Percentiles rank a stretch among this genome's conserved stretches.
Evolutionary conservation across 2,888 invertebrate species (phyloP).

Genomic region (Agrochola macilenta): DNA sequence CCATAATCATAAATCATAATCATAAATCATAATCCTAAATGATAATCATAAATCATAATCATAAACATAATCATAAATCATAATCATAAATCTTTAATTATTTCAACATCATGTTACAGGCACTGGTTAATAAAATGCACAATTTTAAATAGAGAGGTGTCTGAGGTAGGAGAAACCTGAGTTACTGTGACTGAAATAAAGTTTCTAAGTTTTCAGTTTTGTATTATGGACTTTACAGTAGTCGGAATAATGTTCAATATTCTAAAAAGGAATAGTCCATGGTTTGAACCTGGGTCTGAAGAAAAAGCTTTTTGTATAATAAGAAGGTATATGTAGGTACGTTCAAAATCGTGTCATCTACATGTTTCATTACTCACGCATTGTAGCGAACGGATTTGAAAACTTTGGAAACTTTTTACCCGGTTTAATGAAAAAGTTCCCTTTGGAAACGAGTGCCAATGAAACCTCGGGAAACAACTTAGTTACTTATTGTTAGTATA

Average conservation of each 20-base stretch:
- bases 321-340: not conserved
- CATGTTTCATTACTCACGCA: not conserved
- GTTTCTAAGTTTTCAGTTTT: not conserved
- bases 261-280: not conserved
- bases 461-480: not conserved
- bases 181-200: not conserved
- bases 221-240: not conserved
- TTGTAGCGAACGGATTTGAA: not conserved
- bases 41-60: too few relatives aligned
- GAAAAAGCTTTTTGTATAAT: too few relatives aligned
- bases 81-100: too few relatives aligned
- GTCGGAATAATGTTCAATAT: not conserved
- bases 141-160: too few relatives aligned
- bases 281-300: not conserved
- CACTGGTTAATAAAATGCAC: too few relatives aligned
- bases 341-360: not conserved
- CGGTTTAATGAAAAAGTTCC: not conserved
- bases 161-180: too few relatives aligned
- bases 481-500: not conserved
- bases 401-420: not conserved
- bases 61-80: too few relatives aligned
- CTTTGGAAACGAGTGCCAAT: too few relatives aligned
- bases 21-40: too few relatives aligned
- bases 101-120: too few relatives aligned
- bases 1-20: too few relatives aligned